Base-by-base conservation (phyloP, 2,888 invertebrate genomes). In the Cephus spinipes region DNA sequence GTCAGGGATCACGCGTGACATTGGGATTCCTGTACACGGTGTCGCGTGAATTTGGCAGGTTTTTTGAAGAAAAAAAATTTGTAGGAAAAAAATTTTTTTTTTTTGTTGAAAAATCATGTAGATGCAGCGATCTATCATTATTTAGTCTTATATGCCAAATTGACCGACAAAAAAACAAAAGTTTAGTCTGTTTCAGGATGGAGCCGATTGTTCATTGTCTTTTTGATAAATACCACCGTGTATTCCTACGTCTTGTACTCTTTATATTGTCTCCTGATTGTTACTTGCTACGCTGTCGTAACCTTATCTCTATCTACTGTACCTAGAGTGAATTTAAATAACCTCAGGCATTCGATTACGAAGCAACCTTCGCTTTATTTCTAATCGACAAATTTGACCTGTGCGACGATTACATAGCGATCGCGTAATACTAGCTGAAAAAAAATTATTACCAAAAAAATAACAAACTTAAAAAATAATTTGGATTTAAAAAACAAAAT, bases 171-270 rank as follows among this genome's bases (percentile, higher is more conserved):
- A 23, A 23, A 55, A 23, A 55, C 71, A 87, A 88, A 82, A 84
- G 84, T 90, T 90, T 90, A 85, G 85, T 91, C 89, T 91, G 90
- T 91, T 91, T 89, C 91, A 91, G 91, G 90, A 89, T 82, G 90
- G 85, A 88, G 91, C 89, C 83, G 90, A 87, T 86, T 81, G 83
- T 88, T 85, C 81, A 81, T 84, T 84, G 31, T 79, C 73, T 81
- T 75, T 80, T 79, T 76, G 76, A 36, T 79, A 69, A 36, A 78
- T 79, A 75, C 79, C 68, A 83, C 80, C 79, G 77, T 82, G 76
- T 82, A 82, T 79, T 75, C 83, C 84, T 85, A 83, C 84, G 83
- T 83, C 83, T 86, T 85, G 86, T 87, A 82, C 83, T 85, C 84
- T 83, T 84, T 85, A 85, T 87, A 85, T 88, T 85, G 87, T 84